These are phyloP conservation scores for Saguinus imperator DNA, from an alignment of 2,113 vertebrate species.

Conservation along the genomic window DNA sequence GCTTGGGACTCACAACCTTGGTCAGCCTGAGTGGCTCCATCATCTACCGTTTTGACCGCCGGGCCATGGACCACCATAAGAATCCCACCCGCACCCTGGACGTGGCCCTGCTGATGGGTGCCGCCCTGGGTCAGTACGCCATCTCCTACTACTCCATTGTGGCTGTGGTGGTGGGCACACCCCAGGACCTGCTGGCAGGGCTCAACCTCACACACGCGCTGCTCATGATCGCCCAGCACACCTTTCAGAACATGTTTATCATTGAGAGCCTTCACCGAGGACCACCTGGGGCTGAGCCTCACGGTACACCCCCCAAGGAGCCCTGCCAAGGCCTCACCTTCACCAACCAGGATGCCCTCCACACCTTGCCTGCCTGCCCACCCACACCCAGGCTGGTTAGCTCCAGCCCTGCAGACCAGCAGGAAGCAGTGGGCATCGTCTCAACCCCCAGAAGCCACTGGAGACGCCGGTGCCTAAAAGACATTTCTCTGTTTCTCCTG, in stretches of 20 bases:
- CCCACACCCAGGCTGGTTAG: neutral
- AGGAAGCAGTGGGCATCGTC: conserved; percentile 45
- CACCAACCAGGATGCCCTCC: conserved; percentile 85
- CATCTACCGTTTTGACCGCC: conserved; percentile 91
- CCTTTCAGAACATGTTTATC: conserved; percentile 95
- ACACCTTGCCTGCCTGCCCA: neutral
- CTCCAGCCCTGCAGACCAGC: conserved; percentile 29
- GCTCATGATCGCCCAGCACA: conserved; percentile 91
- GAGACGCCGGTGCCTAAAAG: conserved; percentile 91
- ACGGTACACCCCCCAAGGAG: conserved; percentile 61
- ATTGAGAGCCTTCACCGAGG: conserved; percentile 94
- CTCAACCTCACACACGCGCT: conserved; percentile 89
- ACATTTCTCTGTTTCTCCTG: conserved; percentile 92
- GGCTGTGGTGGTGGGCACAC: conserved; percentile 87
- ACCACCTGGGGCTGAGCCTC: conserved; percentile 77
- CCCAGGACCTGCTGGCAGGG: conserved; percentile 77
- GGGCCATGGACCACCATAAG: conserved; percentile 91
- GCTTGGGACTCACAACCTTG: conserved; percentile 89
- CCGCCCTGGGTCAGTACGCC: conserved; percentile 92
- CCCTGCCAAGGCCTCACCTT: conserved; percentile 82
- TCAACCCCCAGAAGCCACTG: conserved; percentile 77
- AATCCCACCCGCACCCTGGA: conserved; percentile 95
- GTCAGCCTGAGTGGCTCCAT: conserved; percentile 85
- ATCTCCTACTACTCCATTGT: conserved; percentile 95
- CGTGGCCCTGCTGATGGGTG: conserved; percentile 92